These are phyloP conservation scores for Chelonus formosanus DNA, from an alignment of 2,888 invertebrate genomes.

Conservation along the genomic window DNA sequence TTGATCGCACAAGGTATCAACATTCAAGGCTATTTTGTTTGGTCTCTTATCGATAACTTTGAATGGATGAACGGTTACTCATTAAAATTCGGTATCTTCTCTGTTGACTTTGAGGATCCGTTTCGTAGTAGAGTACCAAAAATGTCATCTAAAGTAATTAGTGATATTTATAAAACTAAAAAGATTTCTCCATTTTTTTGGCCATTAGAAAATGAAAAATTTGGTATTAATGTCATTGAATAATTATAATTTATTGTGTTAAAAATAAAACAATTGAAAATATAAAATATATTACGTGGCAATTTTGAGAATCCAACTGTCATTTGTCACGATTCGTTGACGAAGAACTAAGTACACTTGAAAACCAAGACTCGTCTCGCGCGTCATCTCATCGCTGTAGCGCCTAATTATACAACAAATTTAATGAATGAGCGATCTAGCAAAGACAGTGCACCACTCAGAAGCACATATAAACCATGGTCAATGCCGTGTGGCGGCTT, in stretches of 20 bases:
- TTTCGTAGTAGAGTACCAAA: conserved; percentile 71
- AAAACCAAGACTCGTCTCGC: conserved; percentile 26
- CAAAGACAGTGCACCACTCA: conserved; percentile 62
- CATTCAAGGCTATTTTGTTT: conserved; percentile 73
- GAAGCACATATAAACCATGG: conserved; percentile 62
- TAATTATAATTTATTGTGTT: background rate
- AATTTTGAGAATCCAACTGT: conserved; percentile 39
- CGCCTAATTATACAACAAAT: conserved; percentile 64
- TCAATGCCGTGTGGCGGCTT: conserved; percentile 64
- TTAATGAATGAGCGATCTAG: conserved; percentile 64
- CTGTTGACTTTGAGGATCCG: conserved; percentile 72
- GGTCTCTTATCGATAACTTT: conserved; percentile 84
- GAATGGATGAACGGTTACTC: conserved; percentile 82
- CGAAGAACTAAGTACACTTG: conserved; percentile 41
- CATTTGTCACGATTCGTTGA: conserved; percentile 39
- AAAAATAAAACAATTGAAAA: background rate
- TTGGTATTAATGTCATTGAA: background rate
- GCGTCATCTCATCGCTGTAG: conserved; percentile 43
- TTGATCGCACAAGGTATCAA: conserved; percentile 46
- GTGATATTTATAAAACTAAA: conserved; percentile 66
- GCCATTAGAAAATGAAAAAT: conserved; percentile 8
- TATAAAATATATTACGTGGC: conserved; percentile 6
- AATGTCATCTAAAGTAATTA: conserved; percentile 70
- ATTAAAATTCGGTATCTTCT: conserved; percentile 73
- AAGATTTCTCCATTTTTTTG: conserved; percentile 56